phyloP scores from a whole-genome alignment of 2,113 vertebrate species.

The Chloebia gouldiae region DNA sequence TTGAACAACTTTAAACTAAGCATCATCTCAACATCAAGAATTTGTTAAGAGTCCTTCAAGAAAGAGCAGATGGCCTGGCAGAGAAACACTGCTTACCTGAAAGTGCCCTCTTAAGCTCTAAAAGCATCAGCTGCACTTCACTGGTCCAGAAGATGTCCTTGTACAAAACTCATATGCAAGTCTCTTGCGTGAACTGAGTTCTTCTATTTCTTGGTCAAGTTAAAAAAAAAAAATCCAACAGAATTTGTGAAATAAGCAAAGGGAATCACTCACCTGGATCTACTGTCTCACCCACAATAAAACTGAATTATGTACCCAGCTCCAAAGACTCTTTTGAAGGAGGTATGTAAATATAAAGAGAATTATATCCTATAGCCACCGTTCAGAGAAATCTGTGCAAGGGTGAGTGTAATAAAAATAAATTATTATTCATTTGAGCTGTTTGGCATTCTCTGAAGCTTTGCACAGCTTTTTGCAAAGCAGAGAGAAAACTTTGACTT shows the following conservation, averaged over 20 bases:
- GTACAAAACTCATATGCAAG: background rate
- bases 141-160: background rate
- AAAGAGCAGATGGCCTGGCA: background rate
- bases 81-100: background rate
- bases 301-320: background rate
- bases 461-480: background rate
- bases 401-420: background rate
- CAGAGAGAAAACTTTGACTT: background rate
- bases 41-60: background rate
- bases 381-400: background rate
- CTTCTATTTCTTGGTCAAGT: background rate
- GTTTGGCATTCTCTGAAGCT: background rate
- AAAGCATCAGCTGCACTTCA: background rate
- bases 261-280: background rate
- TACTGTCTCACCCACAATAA: background rate
- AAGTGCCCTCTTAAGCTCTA: background rate
- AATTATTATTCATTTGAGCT: background rate
- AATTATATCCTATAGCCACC: background rate
- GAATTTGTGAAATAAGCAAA: background rate
- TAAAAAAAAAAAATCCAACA: background rate
- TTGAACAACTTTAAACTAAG: background rate
- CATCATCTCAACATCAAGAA: background rate
- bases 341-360: background rate
- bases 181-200: background rate
- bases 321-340: background rate